Percentiles rank a stretch among this genome's conserved stretches.
Evolutionary conservation across 2,888 invertebrate species (phyloP).

Genomic region (Drosophila lacicola): DNA sequence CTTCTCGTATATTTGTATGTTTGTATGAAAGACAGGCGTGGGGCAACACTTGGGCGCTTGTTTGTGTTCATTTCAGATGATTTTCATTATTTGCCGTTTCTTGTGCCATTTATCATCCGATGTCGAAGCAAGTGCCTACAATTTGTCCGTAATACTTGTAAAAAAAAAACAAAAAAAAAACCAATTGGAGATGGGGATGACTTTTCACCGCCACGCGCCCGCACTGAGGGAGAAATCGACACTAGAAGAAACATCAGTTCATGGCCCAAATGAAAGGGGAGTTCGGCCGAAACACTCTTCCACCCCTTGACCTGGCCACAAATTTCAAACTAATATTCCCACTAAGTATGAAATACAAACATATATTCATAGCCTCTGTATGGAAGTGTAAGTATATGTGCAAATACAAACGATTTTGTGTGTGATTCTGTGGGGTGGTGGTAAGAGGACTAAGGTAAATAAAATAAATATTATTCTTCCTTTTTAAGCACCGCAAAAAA

Average conservation of each 20-base stretch:
- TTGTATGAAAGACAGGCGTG: background rate
- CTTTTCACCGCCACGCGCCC: conserved; percentile 35
- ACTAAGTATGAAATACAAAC: conserved; percentile 15
- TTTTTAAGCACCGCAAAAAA: conserved; percentile 44
- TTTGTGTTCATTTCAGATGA: conserved; percentile 11
- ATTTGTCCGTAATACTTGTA: conserved; percentile 34
- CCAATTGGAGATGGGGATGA: background rate
- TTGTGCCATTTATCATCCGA: conserved; percentile 40
- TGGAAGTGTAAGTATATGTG: conserved; percentile 5
- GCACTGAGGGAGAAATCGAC: conserved; percentile 1
- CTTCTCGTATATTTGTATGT: background rate
- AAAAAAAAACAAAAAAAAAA: conserved; percentile 3
- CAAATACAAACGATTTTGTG: conserved; percentile 12
- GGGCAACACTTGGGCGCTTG: background rate
- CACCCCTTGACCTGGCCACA: conserved; percentile 13
- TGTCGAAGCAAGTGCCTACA: conserved; percentile 40
- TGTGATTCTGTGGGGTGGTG: conserved; percentile 3
- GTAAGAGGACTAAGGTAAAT: conserved; percentile 49
- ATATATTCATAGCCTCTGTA: conserved; percentile 10
- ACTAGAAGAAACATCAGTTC: background rate
- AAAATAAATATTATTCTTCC: conserved; percentile 62
- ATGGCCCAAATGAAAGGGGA: conserved; percentile 3
- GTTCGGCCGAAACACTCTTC: background rate
- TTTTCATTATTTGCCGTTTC: conserved; percentile 28
- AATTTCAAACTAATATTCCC: conserved; percentile 9